These are phyloP conservation scores for Chrysolina haemoptera DNA, from an alignment of 2,888 invertebrate genomes.

Conservation along the genomic window DNA sequence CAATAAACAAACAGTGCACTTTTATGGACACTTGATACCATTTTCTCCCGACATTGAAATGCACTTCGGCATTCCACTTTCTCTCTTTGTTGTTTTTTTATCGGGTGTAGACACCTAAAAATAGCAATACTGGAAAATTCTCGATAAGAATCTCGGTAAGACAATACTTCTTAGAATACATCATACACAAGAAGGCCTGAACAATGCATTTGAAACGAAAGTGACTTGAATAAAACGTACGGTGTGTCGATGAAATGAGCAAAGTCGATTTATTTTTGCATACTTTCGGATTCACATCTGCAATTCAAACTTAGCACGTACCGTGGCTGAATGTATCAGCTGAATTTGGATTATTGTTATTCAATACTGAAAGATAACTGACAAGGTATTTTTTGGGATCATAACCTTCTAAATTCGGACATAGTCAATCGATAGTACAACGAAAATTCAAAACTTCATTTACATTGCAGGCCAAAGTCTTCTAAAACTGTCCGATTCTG, in stretches of 20 bases:
- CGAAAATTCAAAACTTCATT: too few species aligned
- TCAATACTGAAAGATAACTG: neutral
- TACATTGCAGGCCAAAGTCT: too few species aligned
- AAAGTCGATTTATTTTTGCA: too few species aligned
- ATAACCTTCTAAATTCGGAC: too few species aligned
- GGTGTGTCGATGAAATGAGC: neutral
- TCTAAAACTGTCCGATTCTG: too few species aligned
- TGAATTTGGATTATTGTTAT: neutral
- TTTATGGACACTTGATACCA: constrained; percentile 5
- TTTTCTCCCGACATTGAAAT: constrained; percentile 21
- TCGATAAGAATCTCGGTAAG: neutral
- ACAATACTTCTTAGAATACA: neutral
- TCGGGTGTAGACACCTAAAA: constrained; percentile 15
- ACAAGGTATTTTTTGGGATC: too few species aligned
- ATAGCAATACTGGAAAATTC: constrained; percentile 17
- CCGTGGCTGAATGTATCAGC: neutral
- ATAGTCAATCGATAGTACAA: too few species aligned
- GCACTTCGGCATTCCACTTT: constrained; percentile 22
- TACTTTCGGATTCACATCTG: too few species aligned
- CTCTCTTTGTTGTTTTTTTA: constrained; percentile 21
- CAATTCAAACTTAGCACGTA: too few species aligned
- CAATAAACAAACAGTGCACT: constrained; percentile 1
- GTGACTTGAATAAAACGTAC: neutral
- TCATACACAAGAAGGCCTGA: neutral
- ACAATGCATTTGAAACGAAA: neutral